Base-by-base conservation (phyloP, 2,113 vertebrate genomes). In the Rhynchomys soricoides region DNA sequence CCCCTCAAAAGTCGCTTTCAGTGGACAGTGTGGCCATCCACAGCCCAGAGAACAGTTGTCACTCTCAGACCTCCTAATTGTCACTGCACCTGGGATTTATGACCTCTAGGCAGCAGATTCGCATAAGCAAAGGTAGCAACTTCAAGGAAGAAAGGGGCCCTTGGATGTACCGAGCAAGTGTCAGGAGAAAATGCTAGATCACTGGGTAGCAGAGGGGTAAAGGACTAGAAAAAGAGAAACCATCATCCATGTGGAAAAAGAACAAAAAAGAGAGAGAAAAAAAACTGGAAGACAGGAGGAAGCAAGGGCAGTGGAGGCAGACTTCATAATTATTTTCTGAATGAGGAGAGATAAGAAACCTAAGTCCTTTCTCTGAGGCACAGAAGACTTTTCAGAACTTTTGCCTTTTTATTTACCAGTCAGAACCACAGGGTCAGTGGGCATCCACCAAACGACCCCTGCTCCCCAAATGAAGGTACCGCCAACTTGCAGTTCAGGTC, bases 211-310 rank as follows among this genome's bases (percentile, higher is more conserved):
- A 55, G 66, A 45, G 68, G 34, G 48, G 52, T 62, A 43, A 88
- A 24, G 13, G 3, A 31, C 68, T n/a, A 2, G 29, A 81, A 86
- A 78, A 15, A 40, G 3, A 86, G 45, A 90, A 91, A 66, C 0
- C 12, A 19, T 4, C 3, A 15, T 57, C 45, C 2, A 0, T 2
- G 3, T 29, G 16, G 34, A 50, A 68, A 4, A 31, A 66, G 26
- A 68, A 34, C 66, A 34, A 68, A 34, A 68, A 37, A 5, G 6
- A 68, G 24, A n/a, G n/a, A 59, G 15, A 29, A 66, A 15, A 37
- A 12, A 31, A 48, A 73, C 48, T 22, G 1, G 48, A 48, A 16
- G 22, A 29, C 31, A 81, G 10, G 50, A 16, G 5, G 40, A 37
- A 83, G 22, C 1, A 10, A 22, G 13, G 2, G 31, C 55, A 31